A percentile compares a stretch with the other conserved stretches of the same genome.
These are phyloP conservation scores for Choristoneura rosaceana DNA, from an alignment of 2,888 invertebrate genomes.

Conservation along the genomic window DNA sequence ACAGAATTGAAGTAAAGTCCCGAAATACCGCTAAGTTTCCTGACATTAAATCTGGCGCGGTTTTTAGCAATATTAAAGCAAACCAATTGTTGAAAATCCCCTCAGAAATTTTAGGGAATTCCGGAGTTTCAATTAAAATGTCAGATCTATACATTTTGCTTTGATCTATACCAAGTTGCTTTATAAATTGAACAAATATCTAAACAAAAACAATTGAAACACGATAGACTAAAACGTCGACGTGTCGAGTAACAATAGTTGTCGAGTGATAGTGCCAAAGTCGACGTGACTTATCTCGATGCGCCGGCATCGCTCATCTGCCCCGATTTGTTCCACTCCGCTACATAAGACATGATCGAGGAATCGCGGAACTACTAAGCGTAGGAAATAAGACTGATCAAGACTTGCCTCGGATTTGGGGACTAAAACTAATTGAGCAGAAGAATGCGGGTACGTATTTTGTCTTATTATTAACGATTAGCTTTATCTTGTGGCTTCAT, in stretches of 20 bases:
- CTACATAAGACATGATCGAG: conserved; percentile 61
- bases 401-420: conserved; percentile 17
- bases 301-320: conserved; percentile 68
- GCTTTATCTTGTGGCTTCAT: neutral
- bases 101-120: no score
- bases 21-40: no score
- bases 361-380: conserved; percentile 24
- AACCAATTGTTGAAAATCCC: no score
- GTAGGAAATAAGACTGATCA: conserved; percentile 31
- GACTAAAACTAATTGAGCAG: conserved; percentile 13
- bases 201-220: conserved; percentile 29
- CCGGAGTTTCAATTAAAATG: no score
- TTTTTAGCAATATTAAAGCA: no score
- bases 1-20: no score
- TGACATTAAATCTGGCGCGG: no score
- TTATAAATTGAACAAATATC: neutral
- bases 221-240: conserved; percentile 9
- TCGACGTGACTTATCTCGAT: conserved; percentile 73
- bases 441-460: neutral
- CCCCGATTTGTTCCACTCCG: conserved; percentile 56
- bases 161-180: no score
- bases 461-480: neutral
- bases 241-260: conserved; percentile 34
- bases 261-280: conserved; percentile 24
- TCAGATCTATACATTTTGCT: no score